Percentiles rank a stretch among this genome's conserved stretches.
Conservation (phyloP, 1,140 invertebrate genomes). For the Philotrypesis tridentata region DNA sequence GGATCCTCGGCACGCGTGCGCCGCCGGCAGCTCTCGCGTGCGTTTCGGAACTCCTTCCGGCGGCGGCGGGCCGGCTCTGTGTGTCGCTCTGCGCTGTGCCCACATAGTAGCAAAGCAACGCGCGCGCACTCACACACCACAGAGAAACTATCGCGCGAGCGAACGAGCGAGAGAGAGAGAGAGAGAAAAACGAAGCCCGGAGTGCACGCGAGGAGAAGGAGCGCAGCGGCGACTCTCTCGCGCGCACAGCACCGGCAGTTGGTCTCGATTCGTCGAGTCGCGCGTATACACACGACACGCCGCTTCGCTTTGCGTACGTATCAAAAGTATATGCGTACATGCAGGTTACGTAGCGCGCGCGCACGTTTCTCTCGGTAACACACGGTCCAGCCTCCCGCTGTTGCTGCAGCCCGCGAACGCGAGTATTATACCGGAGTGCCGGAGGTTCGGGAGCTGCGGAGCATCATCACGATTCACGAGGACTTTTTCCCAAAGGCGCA, state of each 20-base stretch:
- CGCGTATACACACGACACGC: background rate
- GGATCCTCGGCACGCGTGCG: background rate
- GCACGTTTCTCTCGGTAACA: too few relatives aligned
- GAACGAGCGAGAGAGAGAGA: background rate
- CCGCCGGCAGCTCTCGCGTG: background rate
- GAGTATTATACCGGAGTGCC: too few relatives aligned
- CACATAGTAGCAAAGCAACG: background rate
- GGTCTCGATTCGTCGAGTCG: conserved; percentile 54
- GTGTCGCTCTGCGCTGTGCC: background rate
- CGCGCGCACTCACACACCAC: too few relatives aligned
- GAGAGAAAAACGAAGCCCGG: background rate
- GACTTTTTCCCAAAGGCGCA: too few relatives aligned
- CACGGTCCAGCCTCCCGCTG: too few relatives aligned
- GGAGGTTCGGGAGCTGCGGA: too few relatives aligned
- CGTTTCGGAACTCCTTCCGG: conserved; percentile 36
- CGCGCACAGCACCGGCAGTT: conserved; percentile 59
- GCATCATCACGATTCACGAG: too few relatives aligned
- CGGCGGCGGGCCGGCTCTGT: conserved; percentile 3
- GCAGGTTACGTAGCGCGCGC: background rate
- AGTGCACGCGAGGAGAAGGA: background rate
- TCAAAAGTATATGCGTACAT: background rate
- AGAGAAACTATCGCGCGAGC: background rate
- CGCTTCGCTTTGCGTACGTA: background rate
- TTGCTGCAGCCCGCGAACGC: too few relatives aligned
- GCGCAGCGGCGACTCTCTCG: background rate